A percentile compares a stretch with the other conserved stretches of the same genome.
Evolutionary conservation across 1,140 invertebrate species (phyloP).

Genomic region (Achatina immaculata): DNA sequence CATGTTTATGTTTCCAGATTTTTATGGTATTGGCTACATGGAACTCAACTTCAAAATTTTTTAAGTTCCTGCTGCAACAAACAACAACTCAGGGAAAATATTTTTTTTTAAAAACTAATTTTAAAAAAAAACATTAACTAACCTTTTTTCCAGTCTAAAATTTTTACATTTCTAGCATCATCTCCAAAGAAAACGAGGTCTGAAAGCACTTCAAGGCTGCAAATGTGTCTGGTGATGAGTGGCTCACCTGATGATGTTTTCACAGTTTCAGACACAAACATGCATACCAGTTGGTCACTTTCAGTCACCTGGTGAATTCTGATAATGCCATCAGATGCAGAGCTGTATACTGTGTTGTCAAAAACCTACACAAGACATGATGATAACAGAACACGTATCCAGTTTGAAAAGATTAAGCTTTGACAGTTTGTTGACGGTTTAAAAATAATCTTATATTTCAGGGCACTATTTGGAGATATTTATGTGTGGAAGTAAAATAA

Average conservation of each 20-base stretch:
- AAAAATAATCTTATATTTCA: not conserved
- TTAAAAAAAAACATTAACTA: not conserved
- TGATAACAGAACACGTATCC: not conserved
- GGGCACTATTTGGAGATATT: no score
- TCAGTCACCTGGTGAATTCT: slow-evolving; percentile 55
- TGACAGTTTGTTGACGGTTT: not conserved
- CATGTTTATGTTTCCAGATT: no score
- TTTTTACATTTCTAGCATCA: slow-evolving; percentile 64
- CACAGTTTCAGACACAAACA: slow-evolving; percentile 58
- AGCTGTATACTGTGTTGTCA: slow-evolving; percentile 43
- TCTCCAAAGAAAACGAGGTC: slow-evolving; percentile 58
- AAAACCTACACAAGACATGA: slow-evolving; percentile 42
- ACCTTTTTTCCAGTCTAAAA: slow-evolving; percentile 66
- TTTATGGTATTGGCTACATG: no score
- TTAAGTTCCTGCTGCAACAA: no score
- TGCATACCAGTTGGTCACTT: slow-evolving; percentile 46
- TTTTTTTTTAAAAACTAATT: not conserved
- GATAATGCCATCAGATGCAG: slow-evolving; percentile 53
- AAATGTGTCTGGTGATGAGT: slow-evolving; percentile 45
- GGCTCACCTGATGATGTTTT: slow-evolving; percentile 30
- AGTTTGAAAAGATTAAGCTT: not conserved
- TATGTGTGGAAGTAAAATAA: no score
- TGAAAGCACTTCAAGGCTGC: slow-evolving; percentile 44
- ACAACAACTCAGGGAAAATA: no score
- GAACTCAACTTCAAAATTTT: no score